phyloP scores from a whole-genome alignment of 2,888 invertebrate genomes.

The Sycophila texana region DNA sequence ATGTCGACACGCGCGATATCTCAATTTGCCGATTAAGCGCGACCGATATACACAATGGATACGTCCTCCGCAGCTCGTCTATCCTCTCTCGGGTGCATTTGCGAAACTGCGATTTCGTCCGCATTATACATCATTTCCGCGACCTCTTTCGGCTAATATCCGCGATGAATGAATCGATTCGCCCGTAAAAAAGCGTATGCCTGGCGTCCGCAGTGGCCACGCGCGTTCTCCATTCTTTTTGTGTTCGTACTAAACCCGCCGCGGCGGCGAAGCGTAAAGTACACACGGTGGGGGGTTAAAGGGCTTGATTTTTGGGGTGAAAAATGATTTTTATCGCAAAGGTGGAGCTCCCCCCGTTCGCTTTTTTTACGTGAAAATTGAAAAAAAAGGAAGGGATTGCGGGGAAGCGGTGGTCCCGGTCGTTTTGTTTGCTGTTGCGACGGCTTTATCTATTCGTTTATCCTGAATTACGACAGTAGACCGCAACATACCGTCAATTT shows the following conservation, averaged over 20 bases:
- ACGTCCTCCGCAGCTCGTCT: constrained; percentile 35
- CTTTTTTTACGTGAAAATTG: constrained; percentile 14
- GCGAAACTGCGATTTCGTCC: not conserved
- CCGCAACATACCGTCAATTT: constrained; percentile 49
- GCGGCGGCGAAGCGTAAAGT: not conserved
- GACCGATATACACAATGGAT: constrained; percentile 23
- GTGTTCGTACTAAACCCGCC: not conserved
- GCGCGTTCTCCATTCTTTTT: not conserved
- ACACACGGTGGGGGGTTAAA: not conserved
- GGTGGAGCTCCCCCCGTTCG: constrained; percentile 11
- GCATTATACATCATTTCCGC: not conserved
- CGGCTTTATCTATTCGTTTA: constrained; percentile 38
- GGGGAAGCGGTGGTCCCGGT: constrained; percentile 7
- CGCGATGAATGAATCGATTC: constrained; percentile 34
- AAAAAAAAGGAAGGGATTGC: constrained; percentile 39
- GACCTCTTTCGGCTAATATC: constrained; percentile 6
- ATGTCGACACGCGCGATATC: constrained; percentile 43
- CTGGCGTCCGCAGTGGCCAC: not conserved
- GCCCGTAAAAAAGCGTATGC: not conserved
- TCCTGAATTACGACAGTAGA: constrained; percentile 42
- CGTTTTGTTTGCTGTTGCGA: constrained; percentile 29
- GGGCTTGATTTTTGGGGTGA: constrained; percentile 48
- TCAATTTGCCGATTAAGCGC: constrained; percentile 44
- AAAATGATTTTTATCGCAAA: constrained; percentile 51
- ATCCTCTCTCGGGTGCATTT: not conserved